Conservation (phyloP, 2,888 invertebrate genomes). For the Stictocephala bisonia region DNA sequence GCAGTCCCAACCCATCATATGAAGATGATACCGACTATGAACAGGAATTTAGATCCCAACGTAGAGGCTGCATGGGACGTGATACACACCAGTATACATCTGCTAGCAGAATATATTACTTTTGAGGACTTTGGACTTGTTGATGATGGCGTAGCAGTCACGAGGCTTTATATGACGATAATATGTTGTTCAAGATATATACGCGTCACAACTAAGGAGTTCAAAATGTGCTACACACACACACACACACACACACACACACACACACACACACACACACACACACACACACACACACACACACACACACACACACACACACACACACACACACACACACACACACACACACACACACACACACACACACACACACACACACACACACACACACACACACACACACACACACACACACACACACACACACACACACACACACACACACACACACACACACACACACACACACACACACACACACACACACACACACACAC, state of each 20-base stretch:
- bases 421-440: neutral
- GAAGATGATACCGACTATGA: no score
- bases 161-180: no score
- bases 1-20: no score
- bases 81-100: no score
- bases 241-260: neutral
- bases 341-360: constrained; percentile 1
- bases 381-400: constrained; percentile 2
- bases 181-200: no score
- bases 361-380: neutral
- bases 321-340: neutral
- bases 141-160: no score
- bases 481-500: neutral
- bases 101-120: no score
- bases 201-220: neutral
- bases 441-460: constrained; percentile 1
- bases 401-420: neutral
- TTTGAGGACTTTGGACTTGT: no score
- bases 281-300: constrained; percentile 9
- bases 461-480: neutral
- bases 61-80: no score
- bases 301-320: constrained; percentile 9
- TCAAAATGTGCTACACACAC: neutral
- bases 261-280: neutral
- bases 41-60: no score